Percentiles rank a stretch among this genome's conserved stretches.
Evolutionary conservation across 1,140 invertebrate species (phyloP).

Genomic region (Drosophila nebulosa): DNA sequence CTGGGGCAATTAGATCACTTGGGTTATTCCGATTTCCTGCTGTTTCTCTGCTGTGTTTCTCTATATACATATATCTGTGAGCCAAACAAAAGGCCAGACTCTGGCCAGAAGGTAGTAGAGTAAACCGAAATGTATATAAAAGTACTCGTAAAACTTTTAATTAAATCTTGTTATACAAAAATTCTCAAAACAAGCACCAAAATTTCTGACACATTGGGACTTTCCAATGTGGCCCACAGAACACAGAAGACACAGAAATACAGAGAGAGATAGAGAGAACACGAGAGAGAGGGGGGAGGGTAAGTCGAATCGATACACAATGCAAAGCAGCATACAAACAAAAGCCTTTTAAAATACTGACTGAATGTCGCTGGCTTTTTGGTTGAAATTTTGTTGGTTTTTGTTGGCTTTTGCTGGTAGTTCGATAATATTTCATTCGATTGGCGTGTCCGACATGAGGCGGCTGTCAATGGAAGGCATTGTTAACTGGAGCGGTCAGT

Average conservation of each 20-base stretch:
- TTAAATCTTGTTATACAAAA: slow-evolving; percentile 62
- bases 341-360: slow-evolving; percentile 44
- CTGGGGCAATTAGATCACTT: slow-evolving; percentile 70
- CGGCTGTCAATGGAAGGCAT: slow-evolving; percentile 69
- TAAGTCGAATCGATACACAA: not conserved
- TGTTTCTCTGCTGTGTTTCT: slow-evolving; percentile 38
- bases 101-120: not conserved
- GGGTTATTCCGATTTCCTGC: slow-evolving; percentile 77
- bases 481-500: slow-evolving; percentile 14
- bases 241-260: not conserved
- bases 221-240: slow-evolving; percentile 46
- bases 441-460: slow-evolving; percentile 63
- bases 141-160: slow-evolving; percentile 66
- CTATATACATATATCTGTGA: not conserved
- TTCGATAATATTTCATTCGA: slow-evolving; percentile 56
- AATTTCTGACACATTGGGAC: slow-evolving; percentile 53
- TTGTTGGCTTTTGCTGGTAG: not conserved
- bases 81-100: slow-evolving; percentile 35
- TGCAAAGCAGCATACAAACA: slow-evolving; percentile 32
- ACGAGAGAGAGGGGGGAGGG: not conserved
- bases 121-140: slow-evolving; percentile 27
- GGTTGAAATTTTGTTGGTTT: slow-evolving; percentile 18
- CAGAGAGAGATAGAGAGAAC: not conserved
- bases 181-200: slow-evolving; percentile 31
- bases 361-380: slow-evolving; percentile 48